These are phyloP conservation scores for Diorhabda carinulata DNA, from an alignment of 1,140 invertebrate species.

Conservation along the genomic window DNA sequence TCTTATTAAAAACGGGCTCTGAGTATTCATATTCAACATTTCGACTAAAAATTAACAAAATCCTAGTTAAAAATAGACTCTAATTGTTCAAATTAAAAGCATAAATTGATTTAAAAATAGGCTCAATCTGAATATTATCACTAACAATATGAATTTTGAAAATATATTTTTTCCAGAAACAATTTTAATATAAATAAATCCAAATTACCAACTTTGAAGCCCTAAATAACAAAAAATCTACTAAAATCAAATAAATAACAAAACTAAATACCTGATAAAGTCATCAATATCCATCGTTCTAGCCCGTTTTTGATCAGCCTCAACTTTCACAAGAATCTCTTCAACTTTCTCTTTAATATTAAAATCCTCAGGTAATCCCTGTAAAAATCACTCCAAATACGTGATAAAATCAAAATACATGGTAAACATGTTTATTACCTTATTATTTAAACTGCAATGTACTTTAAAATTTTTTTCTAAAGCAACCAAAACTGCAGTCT, in stretches of 20 bases:
- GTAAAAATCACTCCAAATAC: constrained; percentile 43
- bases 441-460: constrained; percentile 82
- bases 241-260: constrained; percentile 18
- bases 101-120: too few relatives aligned
- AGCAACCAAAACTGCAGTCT: constrained; percentile 73
- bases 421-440: constrained; percentile 54
- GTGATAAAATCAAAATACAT: not conserved
- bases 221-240: constrained; percentile 20
- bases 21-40: too few relatives aligned
- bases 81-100: too few relatives aligned
- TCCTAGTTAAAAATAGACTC: too few relatives aligned
- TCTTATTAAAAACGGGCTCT: too few relatives aligned
- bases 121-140: too few relatives aligned
- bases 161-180: too few relatives aligned
- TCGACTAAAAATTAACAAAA: too few relatives aligned
- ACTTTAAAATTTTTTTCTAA: constrained; percentile 91
- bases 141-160: too few relatives aligned
- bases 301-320: constrained; percentile 77
- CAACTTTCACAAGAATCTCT: constrained; percentile 62
- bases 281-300: constrained; percentile 96
- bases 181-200: too few relatives aligned
- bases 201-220: too few relatives aligned
- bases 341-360: constrained; percentile 82
- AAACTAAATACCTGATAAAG: constrained; percentile 64
- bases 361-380: constrained; percentile 78